Evolutionary conservation across 2,113 vertebrate species (phyloP).

Genomic region (Tachysurus fulvidraco): DNA sequence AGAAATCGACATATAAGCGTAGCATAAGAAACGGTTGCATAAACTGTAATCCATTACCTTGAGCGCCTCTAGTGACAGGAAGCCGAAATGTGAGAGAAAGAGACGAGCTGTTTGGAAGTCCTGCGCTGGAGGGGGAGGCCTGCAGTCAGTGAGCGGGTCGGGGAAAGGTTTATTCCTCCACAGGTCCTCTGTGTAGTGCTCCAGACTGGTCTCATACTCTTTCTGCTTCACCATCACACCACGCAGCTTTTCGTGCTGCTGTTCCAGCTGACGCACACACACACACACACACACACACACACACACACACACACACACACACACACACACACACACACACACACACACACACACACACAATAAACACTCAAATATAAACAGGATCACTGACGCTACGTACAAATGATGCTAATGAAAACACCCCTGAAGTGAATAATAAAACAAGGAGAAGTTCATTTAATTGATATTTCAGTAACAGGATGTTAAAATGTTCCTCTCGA

Average conservation of each 20-base stretch:
- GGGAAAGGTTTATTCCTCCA: slow-evolving; percentile 80
- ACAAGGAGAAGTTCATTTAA: not conserved
- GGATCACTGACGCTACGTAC: too few species aligned
- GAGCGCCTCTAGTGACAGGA: slow-evolving; percentile 86
- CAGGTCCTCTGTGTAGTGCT: slow-evolving; percentile 80
- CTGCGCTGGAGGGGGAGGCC: slow-evolving; percentile 78
- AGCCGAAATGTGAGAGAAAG: slow-evolving; percentile 92
- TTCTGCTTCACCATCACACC: slow-evolving; percentile 85
- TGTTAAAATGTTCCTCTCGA: not conserved
- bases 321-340: slow-evolving; percentile 34
- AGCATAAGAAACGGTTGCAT: not conserved
- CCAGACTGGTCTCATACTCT: slow-evolving; percentile 78
- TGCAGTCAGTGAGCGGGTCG: slow-evolving; percentile 77
- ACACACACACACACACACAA: slow-evolving; percentile 32
- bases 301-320: slow-evolving; percentile 32
- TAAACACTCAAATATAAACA: not conserved
- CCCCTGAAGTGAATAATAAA: not conserved
- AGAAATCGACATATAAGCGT: not conserved
- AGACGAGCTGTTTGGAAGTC: slow-evolving; percentile 88
- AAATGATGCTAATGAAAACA: not conserved
- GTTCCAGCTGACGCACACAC: slow-evolving; percentile 74
- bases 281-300: slow-evolving; percentile 30
- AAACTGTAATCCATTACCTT: slow-evolving; percentile 71
- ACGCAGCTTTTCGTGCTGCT: slow-evolving; percentile 80
- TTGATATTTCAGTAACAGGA: not conserved